A percentile compares a stretch with the other conserved stretches of the same genome.
These are phyloP conservation scores for Heliconius ethilla DNA, from an alignment of 2,888 invertebrate genomes.

Conservation along the genomic window DNA sequence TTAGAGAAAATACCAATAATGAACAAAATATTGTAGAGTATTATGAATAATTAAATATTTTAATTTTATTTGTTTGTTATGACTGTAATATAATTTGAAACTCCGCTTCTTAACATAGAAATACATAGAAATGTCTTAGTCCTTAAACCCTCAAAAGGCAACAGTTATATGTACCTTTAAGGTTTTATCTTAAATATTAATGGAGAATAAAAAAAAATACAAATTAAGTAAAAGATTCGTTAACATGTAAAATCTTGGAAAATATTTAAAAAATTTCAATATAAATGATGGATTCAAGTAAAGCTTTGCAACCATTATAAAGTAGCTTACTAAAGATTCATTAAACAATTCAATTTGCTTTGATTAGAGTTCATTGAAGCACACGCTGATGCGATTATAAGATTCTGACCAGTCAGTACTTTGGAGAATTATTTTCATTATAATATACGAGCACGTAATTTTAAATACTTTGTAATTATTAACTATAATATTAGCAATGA, in stretches of 20 bases:
- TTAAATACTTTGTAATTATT: not conserved
- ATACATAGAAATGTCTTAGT: not conserved
- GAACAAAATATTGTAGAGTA: no score
- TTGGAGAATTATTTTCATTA: not conserved
- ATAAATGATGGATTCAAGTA: not conserved
- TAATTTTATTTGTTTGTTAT: no score
- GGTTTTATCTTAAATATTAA: not conserved
- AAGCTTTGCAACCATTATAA: slow-evolving; percentile 12
- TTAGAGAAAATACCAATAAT: no score
- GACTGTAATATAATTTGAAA: no score
- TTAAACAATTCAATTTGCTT: slow-evolving; percentile 2
- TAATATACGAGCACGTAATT: not conserved
- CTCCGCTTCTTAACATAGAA: not conserved
- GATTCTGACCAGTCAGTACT: not conserved
- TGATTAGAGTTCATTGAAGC: slow-evolving; percentile 5
- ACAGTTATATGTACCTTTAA: not conserved
- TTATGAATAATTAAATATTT: no score
- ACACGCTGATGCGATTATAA: not conserved
- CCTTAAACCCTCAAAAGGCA: not conserved
- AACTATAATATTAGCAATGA: not conserved
- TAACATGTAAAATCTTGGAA: not conserved
- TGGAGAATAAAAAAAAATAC: not conserved
- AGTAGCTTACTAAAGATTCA: slow-evolving; percentile 3
- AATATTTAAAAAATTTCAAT: not conserved
- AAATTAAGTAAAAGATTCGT: not conserved